These are phyloP conservation scores for Pseudomyrmex cubaensis DNA, from an alignment of 1,140 invertebrate species.

Conservation along the genomic window DNA sequence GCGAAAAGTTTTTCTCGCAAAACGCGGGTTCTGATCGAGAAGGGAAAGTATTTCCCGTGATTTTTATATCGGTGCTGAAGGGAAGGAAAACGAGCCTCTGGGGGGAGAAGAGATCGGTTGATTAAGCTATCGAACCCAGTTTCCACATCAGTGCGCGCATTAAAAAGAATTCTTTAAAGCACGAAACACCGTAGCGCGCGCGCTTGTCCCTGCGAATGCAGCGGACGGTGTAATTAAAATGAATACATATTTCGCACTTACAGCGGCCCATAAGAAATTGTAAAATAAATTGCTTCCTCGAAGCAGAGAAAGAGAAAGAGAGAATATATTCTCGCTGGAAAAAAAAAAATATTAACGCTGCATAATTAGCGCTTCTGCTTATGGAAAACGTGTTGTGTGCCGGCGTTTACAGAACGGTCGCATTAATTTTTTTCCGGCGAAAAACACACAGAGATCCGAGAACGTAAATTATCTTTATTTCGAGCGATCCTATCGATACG, in stretches of 20 bases:
- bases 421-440: slow-evolving; percentile 2
- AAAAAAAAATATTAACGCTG: not conserved
- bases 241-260: slow-evolving; percentile 8
- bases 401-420: not conserved
- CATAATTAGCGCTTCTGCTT: not conserved
- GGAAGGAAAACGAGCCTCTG: not conserved
- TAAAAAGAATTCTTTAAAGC: slow-evolving; percentile 47
- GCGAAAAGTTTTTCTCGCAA: not conserved
- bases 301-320: too few species aligned
- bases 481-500: not conserved
- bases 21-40: slow-evolving; percentile 1
- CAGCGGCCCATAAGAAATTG: not conserved
- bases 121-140: slow-evolving; percentile 53
- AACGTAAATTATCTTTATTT: slow-evolving; percentile 2
- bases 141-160: slow-evolving; percentile 26
- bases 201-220: slow-evolving; percentile 19
- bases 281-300: slow-evolving; percentile 19
- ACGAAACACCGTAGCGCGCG: slow-evolving; percentile 4
- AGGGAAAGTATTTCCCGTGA: slow-evolving; percentile 26
- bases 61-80: slow-evolving; percentile 36
- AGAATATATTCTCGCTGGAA: not conserved
- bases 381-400: not conserved
- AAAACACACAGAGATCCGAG: not conserved
- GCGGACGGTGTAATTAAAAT: slow-evolving; percentile 25
- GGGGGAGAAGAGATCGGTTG: slow-evolving; percentile 11